Base-by-base conservation (phyloP, 2,113 vertebrate species). In the Panthera uncia region DNA sequence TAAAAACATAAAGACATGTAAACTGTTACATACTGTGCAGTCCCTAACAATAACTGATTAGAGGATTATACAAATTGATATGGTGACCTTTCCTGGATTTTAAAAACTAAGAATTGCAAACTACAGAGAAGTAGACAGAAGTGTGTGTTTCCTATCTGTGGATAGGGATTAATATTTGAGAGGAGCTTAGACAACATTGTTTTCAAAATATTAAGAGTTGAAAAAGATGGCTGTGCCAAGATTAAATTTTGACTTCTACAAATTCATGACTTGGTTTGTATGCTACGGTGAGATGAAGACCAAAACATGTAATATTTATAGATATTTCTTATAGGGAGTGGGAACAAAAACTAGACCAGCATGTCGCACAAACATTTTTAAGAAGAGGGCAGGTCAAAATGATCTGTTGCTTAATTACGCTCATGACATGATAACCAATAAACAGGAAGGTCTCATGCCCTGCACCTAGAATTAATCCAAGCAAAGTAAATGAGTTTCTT, bases 381-480 rank as follows among this genome's bases (percentile, higher is more conserved):
- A 55, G 11, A 74, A 61, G 16, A 29, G 4, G 10, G 5, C 38
- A 63, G 3, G 14, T 65, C n/a, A 93, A 89, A 76, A 78, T 45
- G 88, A 5, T 45, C 21, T 65, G 80, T 85, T 97, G 27, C 4
- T 71, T 11, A 74, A 74, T 27, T 86, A 31, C 14, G 80, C 55
- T 48, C 80, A 73, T 52, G 27, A 50, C 11, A 33, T 18, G 21
- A 66, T 8, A 74, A 16, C 16, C 16, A 68, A 8, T 25, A 57
- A 57, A 57, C 1, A 63, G 23, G 7, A 76, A 76, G 1, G 0
- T 3, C 7, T 74, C 41, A 29, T 2, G 7, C 29, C 6, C 0
- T 68, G 65, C n/a, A 63, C 14, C 38, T 50, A n/a, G 14, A 76
- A 25, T 11, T 76, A 27, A 61, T 41, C 7, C n/a, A 57, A 38